These are phyloP conservation scores for Formica exsecta DNA, from an alignment of 1,140 invertebrate species.

Conservation along the genomic window DNA sequence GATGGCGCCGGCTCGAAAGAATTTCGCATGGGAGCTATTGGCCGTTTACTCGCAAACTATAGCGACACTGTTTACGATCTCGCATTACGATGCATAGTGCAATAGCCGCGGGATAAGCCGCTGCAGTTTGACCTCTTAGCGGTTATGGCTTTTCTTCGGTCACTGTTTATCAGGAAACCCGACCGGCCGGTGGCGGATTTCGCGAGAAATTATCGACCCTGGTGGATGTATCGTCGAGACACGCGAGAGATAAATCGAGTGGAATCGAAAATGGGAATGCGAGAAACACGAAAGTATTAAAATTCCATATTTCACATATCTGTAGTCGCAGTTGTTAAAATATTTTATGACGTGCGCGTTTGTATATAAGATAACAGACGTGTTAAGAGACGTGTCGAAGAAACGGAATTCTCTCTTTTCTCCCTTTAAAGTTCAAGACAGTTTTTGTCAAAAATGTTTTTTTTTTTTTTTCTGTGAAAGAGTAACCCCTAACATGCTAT, in stretches of 20 bases:
- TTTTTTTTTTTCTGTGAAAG: neutral
- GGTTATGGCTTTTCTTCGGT: conserved; percentile 11
- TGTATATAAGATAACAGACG: no score
- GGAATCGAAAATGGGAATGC: conserved; percentile 16
- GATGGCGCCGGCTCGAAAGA: conserved; percentile 20
- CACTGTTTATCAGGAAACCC: conserved; percentile 2
- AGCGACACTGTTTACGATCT: conserved; percentile 60
- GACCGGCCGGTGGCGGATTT: neutral
- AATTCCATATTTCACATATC: conserved; percentile 20
- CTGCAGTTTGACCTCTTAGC: conserved; percentile 35
- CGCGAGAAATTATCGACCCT: neutral
- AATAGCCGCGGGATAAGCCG: conserved; percentile 43
- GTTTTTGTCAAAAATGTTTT: neutral
- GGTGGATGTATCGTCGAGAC: neutral
- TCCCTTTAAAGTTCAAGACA: neutral
- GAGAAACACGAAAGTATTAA: neutral
- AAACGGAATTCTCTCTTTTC: no score
- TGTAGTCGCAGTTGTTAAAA: neutral
- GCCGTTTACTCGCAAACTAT: conserved; percentile 54
- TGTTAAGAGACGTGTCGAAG: no score
- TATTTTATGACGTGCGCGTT: neutral
- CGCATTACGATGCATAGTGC: conserved; percentile 45
- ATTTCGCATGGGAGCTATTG: conserved; percentile 67
- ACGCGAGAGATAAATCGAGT: conserved; percentile 52
- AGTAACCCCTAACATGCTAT: no score